Conservation (phyloP, 2,888 invertebrate species). For the Syrphus vitripennis region DNA sequence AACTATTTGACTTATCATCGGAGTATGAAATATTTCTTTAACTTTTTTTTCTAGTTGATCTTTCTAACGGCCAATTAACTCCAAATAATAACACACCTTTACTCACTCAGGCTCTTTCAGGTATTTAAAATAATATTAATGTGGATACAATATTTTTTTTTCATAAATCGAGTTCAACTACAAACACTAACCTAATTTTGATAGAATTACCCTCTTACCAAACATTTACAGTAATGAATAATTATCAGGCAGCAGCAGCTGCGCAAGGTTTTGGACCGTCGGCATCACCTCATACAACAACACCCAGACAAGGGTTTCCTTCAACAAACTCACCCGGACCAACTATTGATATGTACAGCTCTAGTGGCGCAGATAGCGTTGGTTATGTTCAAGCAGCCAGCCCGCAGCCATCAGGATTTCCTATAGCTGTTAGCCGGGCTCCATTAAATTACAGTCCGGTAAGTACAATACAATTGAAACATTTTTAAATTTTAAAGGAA, state of each 20-base stretch:
- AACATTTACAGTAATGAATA: slow-evolving; percentile 93
- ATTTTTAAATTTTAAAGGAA: not conserved
- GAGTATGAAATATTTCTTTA: slow-evolving; percentile 22
- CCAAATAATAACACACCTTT: slow-evolving; percentile 98
- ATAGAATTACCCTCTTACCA: slow-evolving; percentile 71
- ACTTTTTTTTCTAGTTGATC: slow-evolving; percentile 89
- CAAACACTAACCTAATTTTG: slow-evolving; percentile 61
- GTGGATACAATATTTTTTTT: not conserved
- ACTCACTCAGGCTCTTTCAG: slow-evolving; percentile 97
- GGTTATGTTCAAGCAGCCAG: slow-evolving; percentile 98
- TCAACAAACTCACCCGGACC: slow-evolving; percentile 96
- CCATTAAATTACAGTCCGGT: slow-evolving; percentile 97
- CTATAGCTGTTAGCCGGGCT: slow-evolving; percentile 96
- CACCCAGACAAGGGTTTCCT: slow-evolving; percentile 90
- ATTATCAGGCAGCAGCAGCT: slow-evolving; percentile 93
- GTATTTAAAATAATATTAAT: slow-evolving; percentile 83
- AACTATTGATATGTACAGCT: slow-evolving; percentile 96
- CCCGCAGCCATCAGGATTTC: slow-evolving; percentile 97
- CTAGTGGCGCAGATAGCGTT: slow-evolving; percentile 91
- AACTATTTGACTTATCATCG: not conserved
- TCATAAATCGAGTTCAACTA: slow-evolving; percentile 43
- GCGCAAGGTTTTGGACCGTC: slow-evolving; percentile 91
- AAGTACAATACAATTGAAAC: slow-evolving; percentile 81
- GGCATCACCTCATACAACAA: slow-evolving; percentile 90
- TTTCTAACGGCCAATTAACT: slow-evolving; percentile 97